Evolutionary conservation across 2,888 invertebrate genomes (phyloP).

Genomic region (Galeruca laticollis): DNA sequence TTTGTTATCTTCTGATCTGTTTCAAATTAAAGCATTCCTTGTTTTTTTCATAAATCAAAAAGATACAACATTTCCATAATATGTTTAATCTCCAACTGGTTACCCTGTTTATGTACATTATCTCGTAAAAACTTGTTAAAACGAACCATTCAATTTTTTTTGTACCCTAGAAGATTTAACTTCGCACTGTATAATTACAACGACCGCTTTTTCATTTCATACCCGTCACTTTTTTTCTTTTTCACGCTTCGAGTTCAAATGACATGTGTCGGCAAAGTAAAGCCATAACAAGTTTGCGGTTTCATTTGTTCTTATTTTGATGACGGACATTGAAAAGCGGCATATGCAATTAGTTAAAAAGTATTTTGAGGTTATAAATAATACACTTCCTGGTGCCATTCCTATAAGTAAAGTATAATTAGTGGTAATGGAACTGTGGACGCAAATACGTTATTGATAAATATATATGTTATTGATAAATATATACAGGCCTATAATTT

Average conservation of each 20-base stretch:
- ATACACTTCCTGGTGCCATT: slow-evolving; percentile 31
- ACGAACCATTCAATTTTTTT: not conserved
- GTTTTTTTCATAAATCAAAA: too few relatives aligned
- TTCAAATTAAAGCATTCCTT: too few relatives aligned
- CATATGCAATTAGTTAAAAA: slow-evolving; percentile 28
- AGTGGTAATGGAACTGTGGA: not conserved
- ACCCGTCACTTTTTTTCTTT: not conserved
- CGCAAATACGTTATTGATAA: too few relatives aligned
- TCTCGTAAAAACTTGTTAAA: not conserved
- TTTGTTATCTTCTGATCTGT: too few relatives aligned
- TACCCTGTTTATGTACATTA: not conserved
- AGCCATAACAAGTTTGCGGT: slow-evolving; percentile 18
- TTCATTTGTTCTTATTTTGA: slow-evolving; percentile 15
- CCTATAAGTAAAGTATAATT: slow-evolving; percentile 19
- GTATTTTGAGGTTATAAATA: slow-evolving; percentile 26
- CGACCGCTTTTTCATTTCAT: slow-evolving; percentile 2
- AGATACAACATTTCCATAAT: too few relatives aligned
- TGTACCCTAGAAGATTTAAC: not conserved
- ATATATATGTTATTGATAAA: too few relatives aligned
- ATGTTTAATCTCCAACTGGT: too few relatives aligned
- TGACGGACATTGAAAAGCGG: slow-evolving; percentile 18
- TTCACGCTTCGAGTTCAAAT: slow-evolving; percentile 13
- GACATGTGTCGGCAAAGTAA: slow-evolving; percentile 25
- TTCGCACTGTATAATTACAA: slow-evolving; percentile 4
- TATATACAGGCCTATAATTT: too few relatives aligned